phyloP scores from a whole-genome alignment of 2,113 vertebrate species.

The Clarias macrocephalus region DNA sequence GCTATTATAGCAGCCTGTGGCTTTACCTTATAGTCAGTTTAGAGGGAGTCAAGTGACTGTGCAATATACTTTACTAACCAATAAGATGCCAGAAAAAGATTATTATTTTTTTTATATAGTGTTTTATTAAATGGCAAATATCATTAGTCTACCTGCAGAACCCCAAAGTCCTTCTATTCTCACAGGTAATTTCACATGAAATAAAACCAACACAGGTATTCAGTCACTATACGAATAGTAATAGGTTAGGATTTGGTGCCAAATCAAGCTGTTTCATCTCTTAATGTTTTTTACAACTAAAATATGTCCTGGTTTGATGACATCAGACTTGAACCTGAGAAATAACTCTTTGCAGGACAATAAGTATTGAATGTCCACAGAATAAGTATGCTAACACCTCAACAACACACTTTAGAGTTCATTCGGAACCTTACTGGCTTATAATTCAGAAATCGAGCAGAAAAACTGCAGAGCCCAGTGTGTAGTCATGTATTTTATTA shows the following conservation, averaged over 20 bases:
- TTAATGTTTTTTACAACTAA: neutral
- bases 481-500: neutral
- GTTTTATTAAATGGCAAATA: neutral
- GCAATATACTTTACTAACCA: neutral
- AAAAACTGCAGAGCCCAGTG: neutral
- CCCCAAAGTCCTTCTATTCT: neutral
- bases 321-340: neutral
- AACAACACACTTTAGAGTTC: neutral
- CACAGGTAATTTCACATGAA: neutral
- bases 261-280: neutral
- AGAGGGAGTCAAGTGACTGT: neutral
- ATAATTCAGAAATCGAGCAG: neutral
- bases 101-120: neutral
- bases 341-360: too few species aligned
- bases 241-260: neutral
- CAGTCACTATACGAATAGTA: neutral
- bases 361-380: neutral
- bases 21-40: neutral
- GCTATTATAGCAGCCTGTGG: neutral
- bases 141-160: neutral
- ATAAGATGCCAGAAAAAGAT: neutral
- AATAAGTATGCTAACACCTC: conserved; percentile 10
- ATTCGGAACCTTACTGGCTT: neutral
- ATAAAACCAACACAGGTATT: neutral
- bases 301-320: neutral